Evolutionary conservation across 2,888 invertebrate species (phyloP), one percentile per base, ranked within the genome.

Genomic region (Ashinkailepas kermadecensis): DNA sequence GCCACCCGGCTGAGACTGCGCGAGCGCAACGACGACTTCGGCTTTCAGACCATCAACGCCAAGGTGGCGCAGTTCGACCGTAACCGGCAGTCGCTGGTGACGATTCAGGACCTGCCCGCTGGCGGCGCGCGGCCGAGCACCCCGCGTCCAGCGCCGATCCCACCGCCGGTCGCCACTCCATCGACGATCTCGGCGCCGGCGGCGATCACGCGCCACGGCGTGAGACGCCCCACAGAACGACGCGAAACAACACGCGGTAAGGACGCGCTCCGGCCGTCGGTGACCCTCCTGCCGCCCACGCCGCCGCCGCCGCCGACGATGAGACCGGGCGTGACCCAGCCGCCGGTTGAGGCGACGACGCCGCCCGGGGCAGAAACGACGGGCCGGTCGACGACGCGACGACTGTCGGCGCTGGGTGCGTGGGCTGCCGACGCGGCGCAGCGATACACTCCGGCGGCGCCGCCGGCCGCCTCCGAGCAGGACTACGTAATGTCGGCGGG

Each of bases 401-500:
- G 39, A 15, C 70, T 39, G 39, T 13, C 15, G 4, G 70, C 1
- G 15, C 70, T 13, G 15, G 70, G 6, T 6, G 70, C 10, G 39
- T 39, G 39, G 39, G 39, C 39, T 39, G 1, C 39, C 39, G 39
- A 39, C 39, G 39, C 39, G 39, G 39, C 4, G 39, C 39, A 39
- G 39, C 39, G 39, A 39, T 39, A 39, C 39, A 39, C 39, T 39
- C 39, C 39, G 39, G 39, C 39, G 39, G 39, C 39, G 39, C 39
- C 39, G 39, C 39, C 39, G 7, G 15, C 39, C 6, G 81, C 81
- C 23, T 62, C 82, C 23, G 82, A 79, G 39, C 82, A 81, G 79
- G 83, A 83, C 57, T 78, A 83, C 81, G 81, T 80, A 15, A 82
- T 81, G 54, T 82, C 82, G 15, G 83, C 82, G 12, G 81, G 74